Conservation (phyloP, 2,113 vertebrate species). For the Thamnaconus septentrionalis region DNA sequence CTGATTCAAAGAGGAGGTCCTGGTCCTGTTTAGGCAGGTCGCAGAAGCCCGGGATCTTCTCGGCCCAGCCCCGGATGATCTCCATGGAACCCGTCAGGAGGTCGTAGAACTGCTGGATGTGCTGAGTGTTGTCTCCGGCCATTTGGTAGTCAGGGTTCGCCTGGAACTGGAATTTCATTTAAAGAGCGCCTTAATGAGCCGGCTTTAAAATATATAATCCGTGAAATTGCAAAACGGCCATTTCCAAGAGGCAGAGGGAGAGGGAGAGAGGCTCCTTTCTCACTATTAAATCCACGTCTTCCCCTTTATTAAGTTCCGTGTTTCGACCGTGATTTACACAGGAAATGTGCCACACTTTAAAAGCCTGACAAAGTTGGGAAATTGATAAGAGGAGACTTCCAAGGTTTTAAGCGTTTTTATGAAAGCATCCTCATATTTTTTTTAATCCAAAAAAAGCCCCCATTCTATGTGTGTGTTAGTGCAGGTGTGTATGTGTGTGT, state of each 20-base stretch:
- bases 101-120: slow-evolving; percentile 99
- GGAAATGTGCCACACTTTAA: slow-evolving; percentile 68
- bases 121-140: slow-evolving; percentile 96
- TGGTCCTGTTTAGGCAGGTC: slow-evolving; percentile 93
- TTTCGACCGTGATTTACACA: slow-evolving; percentile 83
- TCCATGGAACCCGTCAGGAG: slow-evolving; percentile 99
- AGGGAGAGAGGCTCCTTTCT: slow-evolving; percentile 57
- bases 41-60: slow-evolving; percentile 93
- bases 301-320: slow-evolving; percentile 80
- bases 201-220: slow-evolving; percentile 90
- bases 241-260: slow-evolving; percentile 67
- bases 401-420: slow-evolving; percentile 35
- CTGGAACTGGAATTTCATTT: slow-evolving; percentile 97
- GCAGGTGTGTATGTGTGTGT: slow-evolving; percentile 5
- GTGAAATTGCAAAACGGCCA: slow-evolving; percentile 89
- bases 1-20: slow-evolving; percentile 96
- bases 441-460: neutral
- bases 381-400: slow-evolving; percentile 45
- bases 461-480: neutral
- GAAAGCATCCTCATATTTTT: slow-evolving; percentile 22
- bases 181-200: slow-evolving; percentile 88
- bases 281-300: slow-evolving; percentile 84
- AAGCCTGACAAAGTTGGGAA: slow-evolving; percentile 59
- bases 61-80: slow-evolving; percentile 98
- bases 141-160: slow-evolving; percentile 98